Base-by-base conservation (phyloP, 1,140 invertebrate genomes). In the Polypedilum pembai region DNA sequence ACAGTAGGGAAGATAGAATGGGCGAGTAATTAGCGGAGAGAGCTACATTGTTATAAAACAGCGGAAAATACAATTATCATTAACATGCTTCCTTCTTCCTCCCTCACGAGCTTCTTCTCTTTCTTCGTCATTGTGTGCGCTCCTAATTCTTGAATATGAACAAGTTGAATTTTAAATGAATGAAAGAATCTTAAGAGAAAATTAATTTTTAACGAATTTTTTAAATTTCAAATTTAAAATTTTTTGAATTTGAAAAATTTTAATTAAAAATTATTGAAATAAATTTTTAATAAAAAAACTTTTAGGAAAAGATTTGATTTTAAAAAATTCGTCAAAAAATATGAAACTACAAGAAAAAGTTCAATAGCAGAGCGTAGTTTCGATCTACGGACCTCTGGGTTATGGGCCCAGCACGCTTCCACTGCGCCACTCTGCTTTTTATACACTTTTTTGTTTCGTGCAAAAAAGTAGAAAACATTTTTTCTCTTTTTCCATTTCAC, bases 301-400 rank as follows among this genome's bases (percentile, higher is more conserved):
- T 33, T 33, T 5, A 33, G 5, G 5, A 33, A 33, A 33, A 33
- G 5, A 33, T 33, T 33, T 33, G 24, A 33, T 3, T 33, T 3
- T 33, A 1, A 3, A 33, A 33, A 33, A 33, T 33, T 33, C 24
- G 24, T 33, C 5, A 3, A 33, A 33, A 3, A 3, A 33, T n/a
- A n/a, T n/a, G n/a, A n/a, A n/a, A n/a, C n/a, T n/a, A n/a, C n/a
- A 33, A 33, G 5, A 33, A 33, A 33, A 5, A 33, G 5, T 33
- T 33, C 24, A 45, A 78, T 93, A 94, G 91, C 92, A 94, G 91
- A 92, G 90, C 90, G 90, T 93, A 89, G 92, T 94, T 94, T 94
- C 91, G 92, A 94, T 94, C 92, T 90, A 92, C 91, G 90, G 92
- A 94, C 92, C 92, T 94, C 91, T 94, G 92, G 90, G 90, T 92